Evolutionary conservation across 2,113 vertebrate genomes (phyloP).

Genomic region (Nesogale talazaci): DNA sequence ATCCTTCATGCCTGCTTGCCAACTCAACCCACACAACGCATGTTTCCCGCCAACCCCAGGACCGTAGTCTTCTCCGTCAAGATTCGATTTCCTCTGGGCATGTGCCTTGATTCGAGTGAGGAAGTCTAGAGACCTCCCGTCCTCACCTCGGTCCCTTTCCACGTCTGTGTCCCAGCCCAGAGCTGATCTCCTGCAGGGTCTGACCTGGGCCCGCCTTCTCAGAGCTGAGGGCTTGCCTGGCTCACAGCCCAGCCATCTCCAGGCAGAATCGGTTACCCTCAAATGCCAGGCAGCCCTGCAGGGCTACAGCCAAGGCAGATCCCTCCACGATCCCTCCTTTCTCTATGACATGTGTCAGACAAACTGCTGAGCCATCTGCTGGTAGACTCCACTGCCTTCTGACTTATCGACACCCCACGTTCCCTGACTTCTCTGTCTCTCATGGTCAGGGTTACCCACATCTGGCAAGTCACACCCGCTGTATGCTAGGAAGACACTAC

Average conservation of each 20-base stretch:
- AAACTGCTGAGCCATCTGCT: no score
- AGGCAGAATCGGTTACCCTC: background rate
- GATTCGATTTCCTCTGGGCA: background rate
- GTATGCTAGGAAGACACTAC: background rate
- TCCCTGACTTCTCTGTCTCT: background rate
- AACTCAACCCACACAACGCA: background rate
- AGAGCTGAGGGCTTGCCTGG: background rate
- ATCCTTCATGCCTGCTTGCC: background rate
- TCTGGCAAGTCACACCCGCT: background rate
- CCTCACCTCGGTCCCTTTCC: constrained; percentile 1
- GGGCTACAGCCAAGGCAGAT: background rate
- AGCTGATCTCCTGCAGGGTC: background rate
- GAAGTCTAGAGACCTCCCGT: background rate
- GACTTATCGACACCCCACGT: background rate
- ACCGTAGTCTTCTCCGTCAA: background rate
- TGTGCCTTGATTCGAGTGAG: background rate
- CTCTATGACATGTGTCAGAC: no score
- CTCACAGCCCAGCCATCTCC: background rate
- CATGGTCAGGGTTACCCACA: background rate
- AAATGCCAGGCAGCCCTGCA: background rate
- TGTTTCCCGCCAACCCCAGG: background rate
- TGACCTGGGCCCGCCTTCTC: background rate
- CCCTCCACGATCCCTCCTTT: no score
- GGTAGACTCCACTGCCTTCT: constrained; percentile 11
- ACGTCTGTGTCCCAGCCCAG: background rate